Evolutionary conservation across 2,797 vertebrate genomes (phyloP).

Genomic region (Clarias laeviceps): DNA sequence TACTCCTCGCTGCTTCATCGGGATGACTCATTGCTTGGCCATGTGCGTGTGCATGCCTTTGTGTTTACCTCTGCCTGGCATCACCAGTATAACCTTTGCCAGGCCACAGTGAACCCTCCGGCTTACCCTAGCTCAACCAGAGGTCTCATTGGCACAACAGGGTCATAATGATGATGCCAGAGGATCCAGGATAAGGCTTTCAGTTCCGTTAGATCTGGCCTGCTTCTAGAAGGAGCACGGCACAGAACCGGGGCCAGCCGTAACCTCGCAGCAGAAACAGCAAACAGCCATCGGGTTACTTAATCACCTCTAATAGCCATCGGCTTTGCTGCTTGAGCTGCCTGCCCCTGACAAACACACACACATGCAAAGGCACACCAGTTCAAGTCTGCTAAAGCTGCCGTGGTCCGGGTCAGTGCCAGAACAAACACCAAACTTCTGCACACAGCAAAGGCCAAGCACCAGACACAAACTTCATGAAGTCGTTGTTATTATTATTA

Average conservation of each 20-base stretch:
- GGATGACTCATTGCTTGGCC: slow-evolving; percentile 50
- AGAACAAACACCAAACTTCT: slow-evolving; percentile 46
- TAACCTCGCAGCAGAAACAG: slow-evolving; percentile 50
- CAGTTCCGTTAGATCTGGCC: slow-evolving; percentile 55
- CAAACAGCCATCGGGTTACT: slow-evolving; percentile 58
- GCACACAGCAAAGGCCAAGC: slow-evolving; percentile 20
- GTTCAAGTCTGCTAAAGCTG: slow-evolving; percentile 40
- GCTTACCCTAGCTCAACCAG: slow-evolving; percentile 55
- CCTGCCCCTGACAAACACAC: slow-evolving; percentile 43
- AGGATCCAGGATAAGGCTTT: slow-evolving; percentile 59
- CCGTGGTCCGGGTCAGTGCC: slow-evolving; percentile 4
- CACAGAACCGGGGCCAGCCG: slow-evolving; percentile 46
- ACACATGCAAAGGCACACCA: slow-evolving; percentile 35
- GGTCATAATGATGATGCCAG: slow-evolving; percentile 52
- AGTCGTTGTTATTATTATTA: neutral
- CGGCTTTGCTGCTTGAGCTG: slow-evolving; percentile 53
- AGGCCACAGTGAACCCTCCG: slow-evolving; percentile 42
- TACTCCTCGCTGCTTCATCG: slow-evolving; percentile 16
- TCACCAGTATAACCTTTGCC: slow-evolving; percentile 38
- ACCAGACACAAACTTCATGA: neutral
- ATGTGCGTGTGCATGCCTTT: slow-evolving; percentile 41
- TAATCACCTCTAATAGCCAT: slow-evolving; percentile 58
- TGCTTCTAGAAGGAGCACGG: slow-evolving; percentile 15
- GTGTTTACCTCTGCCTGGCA: slow-evolving; percentile 55
- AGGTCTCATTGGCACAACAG: slow-evolving; percentile 42